phyloP scores from a whole-genome alignment of 2,888 invertebrate species.

The Luperina testacea region DNA sequence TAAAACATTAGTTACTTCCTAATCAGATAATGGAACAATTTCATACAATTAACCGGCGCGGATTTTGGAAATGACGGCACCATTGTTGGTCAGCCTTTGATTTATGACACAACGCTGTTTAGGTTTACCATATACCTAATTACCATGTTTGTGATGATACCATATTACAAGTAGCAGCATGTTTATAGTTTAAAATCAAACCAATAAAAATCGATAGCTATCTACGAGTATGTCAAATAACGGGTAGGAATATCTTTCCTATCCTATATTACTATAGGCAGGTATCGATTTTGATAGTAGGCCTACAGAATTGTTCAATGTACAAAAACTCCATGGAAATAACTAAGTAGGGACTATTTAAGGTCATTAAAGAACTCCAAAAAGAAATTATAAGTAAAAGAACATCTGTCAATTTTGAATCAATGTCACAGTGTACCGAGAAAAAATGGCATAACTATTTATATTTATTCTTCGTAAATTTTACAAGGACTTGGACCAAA shows the following conservation, averaged over 20 bases:
- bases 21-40: constrained; percentile 79
- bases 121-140: constrained; percentile 58
- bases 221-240: neutral
- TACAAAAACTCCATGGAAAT: neutral
- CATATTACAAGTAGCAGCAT: neutral
- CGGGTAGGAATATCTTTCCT: neutral
- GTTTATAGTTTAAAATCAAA: neutral
- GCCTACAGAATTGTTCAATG: neutral
- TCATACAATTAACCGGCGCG: constrained; percentile 62
- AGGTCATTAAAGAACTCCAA: neutral
- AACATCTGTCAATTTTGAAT: constrained; percentile 62
- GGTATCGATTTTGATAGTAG: neutral
- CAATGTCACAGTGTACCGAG: constrained; percentile 52
- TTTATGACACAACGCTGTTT: constrained; percentile 58
- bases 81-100: constrained; percentile 63
- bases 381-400: constrained; percentile 41
- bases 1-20: constrained; percentile 82
- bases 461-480: constrained; percentile 27
- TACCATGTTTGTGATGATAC: constrained; percentile 19
- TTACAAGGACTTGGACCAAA: constrained; percentile 33
- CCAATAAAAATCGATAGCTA: neutral
- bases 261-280: neutral
- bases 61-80: constrained; percentile 62
- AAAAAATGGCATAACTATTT: constrained; percentile 53
- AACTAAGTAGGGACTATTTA: neutral